Evolutionary conservation across 2,797 vertebrate genomes (phyloP), one percentile per base, ranked within the genome.

Genomic region (Halcyon badia): DNA sequence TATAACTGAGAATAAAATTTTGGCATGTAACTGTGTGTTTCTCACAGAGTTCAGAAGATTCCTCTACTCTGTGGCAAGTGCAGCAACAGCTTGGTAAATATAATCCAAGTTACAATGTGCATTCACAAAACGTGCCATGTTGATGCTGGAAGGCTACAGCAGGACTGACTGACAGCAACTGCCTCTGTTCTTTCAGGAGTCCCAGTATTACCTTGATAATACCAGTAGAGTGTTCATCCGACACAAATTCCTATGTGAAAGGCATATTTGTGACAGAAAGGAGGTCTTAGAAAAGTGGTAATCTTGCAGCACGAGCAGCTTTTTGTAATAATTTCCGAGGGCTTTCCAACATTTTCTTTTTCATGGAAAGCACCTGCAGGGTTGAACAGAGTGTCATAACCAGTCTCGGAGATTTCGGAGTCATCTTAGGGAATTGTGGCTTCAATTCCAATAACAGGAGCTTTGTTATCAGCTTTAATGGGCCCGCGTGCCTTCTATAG

Each of bases 401-500:
- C 30, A n/a, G 54, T 41, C 31, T 61, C 49, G 62, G 28, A 79
- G 33, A 81, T 79, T 94, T 95, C 85, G 25, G 31, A 95, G 68
- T 65, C 56, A 20, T 87, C 30, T 49, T 70, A 41, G 57, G 80
- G 88, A 95, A 92, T 51, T 90, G 90, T 93, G 75, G 44, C 71
- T 77, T 93, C 88, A 61, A 87, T 87, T 84, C 78, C 65, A 94
- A 61, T 89, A 90, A 70, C 48, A 39, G 83, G 31, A 96, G 44
- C 49, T 90, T 87, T 93, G 73, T 95, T 96, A 84, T 84, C 90
- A 89, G 48, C 83, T 58, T 89, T 77, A 93, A 90, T 90, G 60
- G 73, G 41, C n/a, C 46, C 37, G 26, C 24, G n/a, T 81, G 39
- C 68, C 20, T 93, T 76, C 71, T 73, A 61, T 57, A 64, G 80